These are phyloP conservation scores for Hydractinia echinata DNA, from an alignment of 30 jellyfish, hydroid and myxozoan genomes.

Conservation along the genomic window DNA sequence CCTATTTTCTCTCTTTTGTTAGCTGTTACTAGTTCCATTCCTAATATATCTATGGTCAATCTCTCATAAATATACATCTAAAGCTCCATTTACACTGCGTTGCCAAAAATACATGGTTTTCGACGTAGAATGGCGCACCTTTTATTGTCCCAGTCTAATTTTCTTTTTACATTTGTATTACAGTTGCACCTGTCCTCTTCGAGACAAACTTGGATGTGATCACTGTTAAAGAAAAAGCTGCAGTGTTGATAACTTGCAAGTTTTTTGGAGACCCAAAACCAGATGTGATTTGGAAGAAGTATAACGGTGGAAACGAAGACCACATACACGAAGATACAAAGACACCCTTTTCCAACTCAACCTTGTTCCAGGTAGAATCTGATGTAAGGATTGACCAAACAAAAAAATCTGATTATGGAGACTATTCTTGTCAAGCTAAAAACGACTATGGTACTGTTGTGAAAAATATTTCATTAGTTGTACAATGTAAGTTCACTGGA, in stretches of 20 bases:
- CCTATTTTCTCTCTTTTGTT: too few species aligned
- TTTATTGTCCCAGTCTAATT: too few species aligned
- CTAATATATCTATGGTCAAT: too few species aligned
- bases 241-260: constrained; percentile 5
- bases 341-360: not conserved
- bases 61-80: too few species aligned
- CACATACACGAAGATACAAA: not conserved
- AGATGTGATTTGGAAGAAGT: not conserved
- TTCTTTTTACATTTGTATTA: not conserved
- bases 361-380: constrained; percentile 2
- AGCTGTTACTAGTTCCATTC: too few species aligned
- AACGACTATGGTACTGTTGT: not conserved
- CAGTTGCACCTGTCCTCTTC: not conserved
- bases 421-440: not conserved
- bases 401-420: not conserved
- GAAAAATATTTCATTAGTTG: not conserved
- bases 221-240: not conserved
- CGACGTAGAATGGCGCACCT: too few species aligned
- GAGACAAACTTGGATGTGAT: not conserved
- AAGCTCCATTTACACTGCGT: too few species aligned
- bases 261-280: constrained; percentile 2
- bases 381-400: not conserved
- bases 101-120: too few species aligned
- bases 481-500: not conserved
- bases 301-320: not conserved